phyloP scores from a whole-genome alignment of 2,797 vertebrate species.

The Paedocypris micromegethes region DNA sequence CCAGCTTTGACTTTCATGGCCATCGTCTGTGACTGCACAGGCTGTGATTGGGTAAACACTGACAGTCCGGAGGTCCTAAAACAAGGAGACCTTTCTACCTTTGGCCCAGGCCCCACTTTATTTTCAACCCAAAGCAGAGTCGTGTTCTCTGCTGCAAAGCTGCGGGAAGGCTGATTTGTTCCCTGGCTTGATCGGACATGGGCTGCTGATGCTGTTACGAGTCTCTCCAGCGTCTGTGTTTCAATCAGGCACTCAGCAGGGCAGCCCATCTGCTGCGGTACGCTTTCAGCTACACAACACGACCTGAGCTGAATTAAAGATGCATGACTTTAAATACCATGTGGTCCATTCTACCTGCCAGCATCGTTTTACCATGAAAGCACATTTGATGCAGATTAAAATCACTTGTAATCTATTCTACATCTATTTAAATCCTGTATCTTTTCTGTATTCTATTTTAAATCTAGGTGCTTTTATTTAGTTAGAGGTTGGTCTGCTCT shows the following conservation, averaged over 20 bases:
- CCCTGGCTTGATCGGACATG: constrained; percentile 64
- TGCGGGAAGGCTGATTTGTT: constrained; percentile 90
- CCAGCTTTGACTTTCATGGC: constrained; percentile 12
- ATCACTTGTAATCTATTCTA: no score
- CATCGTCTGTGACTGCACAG: constrained; percentile 12
- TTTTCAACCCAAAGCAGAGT: constrained; percentile 47
- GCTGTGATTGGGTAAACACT: constrained; percentile 19
- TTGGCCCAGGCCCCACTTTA: constrained; percentile 48
- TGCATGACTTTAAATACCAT: constrained; percentile 17
- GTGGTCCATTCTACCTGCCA: not conserved
- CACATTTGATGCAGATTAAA: no score
- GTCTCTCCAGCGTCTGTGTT: constrained; percentile 90
- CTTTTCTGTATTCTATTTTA: no score
- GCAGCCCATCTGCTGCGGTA: constrained; percentile 89
- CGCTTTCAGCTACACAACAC: constrained; percentile 67
- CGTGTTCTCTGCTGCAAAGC: constrained; percentile 60
- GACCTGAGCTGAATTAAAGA: constrained; percentile 51
- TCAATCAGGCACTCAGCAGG: constrained; percentile 89
- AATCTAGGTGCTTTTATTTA: no score
- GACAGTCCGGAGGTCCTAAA: constrained; percentile 26
- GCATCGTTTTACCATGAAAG: not conserved
- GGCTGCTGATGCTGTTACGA: constrained; percentile 89
- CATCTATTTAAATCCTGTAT: not conserved
- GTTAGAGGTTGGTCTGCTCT: constrained; percentile 17
- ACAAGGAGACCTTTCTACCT: constrained; percentile 22